phyloP scores from a whole-genome alignment of 2,113 vertebrate genomes.

The Tychaedon coryphoeus region DNA sequence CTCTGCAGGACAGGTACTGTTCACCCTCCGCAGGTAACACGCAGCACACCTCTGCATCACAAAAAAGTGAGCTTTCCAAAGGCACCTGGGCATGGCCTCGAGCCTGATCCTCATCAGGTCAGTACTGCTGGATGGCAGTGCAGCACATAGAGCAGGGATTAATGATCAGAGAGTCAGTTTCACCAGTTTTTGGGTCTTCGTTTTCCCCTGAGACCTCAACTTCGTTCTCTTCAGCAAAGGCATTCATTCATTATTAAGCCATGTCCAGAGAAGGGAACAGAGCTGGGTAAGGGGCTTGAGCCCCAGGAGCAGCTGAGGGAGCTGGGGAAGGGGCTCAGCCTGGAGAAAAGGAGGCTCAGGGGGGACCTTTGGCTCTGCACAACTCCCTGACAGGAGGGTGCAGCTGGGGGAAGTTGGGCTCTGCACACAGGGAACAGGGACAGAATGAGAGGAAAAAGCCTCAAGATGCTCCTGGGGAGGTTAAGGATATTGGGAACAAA shows the following conservation, averaged over 20 bases:
- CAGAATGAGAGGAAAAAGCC: neutral
- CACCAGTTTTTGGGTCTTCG: neutral
- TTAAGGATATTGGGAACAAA: neutral
- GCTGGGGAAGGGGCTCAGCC: neutral
- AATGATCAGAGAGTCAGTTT: neutral
- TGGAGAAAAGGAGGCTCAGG: neutral
- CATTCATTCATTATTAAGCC: neutral
- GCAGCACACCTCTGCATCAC: neutral
- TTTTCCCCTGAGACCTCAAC: neutral
- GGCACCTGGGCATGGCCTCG: accelerated
- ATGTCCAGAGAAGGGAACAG: neutral
- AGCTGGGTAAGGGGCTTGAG: neutral
- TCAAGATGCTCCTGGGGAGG: neutral
- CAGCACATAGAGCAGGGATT: neutral
- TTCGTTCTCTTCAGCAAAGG: neutral
- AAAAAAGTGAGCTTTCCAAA: accelerated
- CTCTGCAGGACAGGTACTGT: neutral
- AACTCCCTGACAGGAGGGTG: neutral
- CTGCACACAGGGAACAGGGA: neutral
- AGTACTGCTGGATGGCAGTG: neutral
- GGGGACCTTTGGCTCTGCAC: neutral
- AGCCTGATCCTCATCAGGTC: neutral
- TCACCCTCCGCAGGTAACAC: neutral
- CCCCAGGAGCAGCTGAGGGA: accelerated
- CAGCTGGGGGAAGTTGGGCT: accelerated